Conservation (phyloP, 2,888 invertebrate genomes). For the Diaperis boleti region DNA sequence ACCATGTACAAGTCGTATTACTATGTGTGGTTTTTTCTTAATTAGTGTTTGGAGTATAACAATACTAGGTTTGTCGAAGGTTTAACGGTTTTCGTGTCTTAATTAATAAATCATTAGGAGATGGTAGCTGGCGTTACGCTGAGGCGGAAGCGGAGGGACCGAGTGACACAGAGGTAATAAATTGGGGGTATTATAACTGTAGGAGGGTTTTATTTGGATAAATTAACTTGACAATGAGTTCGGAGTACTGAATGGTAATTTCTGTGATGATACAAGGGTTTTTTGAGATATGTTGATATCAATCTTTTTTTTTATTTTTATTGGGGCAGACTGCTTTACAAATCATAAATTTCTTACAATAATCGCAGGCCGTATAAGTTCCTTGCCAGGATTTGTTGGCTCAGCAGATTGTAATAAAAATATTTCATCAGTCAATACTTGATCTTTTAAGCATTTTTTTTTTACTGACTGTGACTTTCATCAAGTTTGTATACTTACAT, state of each 20-base stretch:
- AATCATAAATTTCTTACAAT: too few relatives aligned
- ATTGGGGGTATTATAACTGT: slow-evolving; percentile 3
- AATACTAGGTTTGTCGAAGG: slow-evolving; percentile 8
- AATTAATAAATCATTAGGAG: slow-evolving; percentile 21
- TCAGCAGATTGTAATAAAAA: too few relatives aligned
- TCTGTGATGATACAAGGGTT: too few relatives aligned
- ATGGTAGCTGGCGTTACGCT: not conserved
- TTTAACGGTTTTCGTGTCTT: slow-evolving; percentile 16
- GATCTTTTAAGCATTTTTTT: too few relatives aligned
- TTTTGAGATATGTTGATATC: not conserved
- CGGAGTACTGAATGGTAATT: not conserved
- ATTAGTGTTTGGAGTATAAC: slow-evolving; percentile 24
- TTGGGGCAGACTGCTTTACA: too few relatives aligned
- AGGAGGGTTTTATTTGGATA: not conserved
- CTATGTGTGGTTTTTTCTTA: slow-evolving; percentile 21
- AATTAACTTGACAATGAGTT: not conserved
- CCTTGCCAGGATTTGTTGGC: too few relatives aligned
- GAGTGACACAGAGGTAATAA: slow-evolving; percentile 5
- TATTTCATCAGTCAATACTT: too few relatives aligned
- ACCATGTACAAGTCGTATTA: slow-evolving; percentile 2
- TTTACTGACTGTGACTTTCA: too few relatives aligned
- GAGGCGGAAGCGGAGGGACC: not conserved
- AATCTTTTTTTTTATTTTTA: not conserved
- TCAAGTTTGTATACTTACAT: too few relatives aligned
- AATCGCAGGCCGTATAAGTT: too few relatives aligned